Base-by-base conservation (phyloP, 2,113 vertebrate species). In the Recurvirostra avosetta region DNA sequence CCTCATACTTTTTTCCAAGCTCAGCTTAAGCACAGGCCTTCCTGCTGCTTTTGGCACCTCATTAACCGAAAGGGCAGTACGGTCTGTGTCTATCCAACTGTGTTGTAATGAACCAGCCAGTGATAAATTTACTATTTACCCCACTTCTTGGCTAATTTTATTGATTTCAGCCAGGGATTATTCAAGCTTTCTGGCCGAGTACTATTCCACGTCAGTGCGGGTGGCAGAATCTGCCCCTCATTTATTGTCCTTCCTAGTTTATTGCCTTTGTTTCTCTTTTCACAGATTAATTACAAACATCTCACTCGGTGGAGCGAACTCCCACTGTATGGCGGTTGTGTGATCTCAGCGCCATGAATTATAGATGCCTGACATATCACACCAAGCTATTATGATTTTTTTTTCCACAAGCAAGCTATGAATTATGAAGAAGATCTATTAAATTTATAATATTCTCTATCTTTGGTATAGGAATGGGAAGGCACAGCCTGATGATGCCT, bases 361-460 rank as follows among this genome's bases (percentile, higher is more conserved):
- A 97, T 97, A 97, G 87, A 97, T 97, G 94, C 91, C 90, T 96
- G 95, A 97, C 96, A 94, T 97, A 98, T 95, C 96, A 97, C 97
- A 97, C 97, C 92, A 81, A 98, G 96, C 98, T 98, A 98, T 98
- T 97, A 97, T 95, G 97, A 93, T 97, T 93, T 98, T 97, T 95
- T 88, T 92, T 96, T 92, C 89, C 97, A 95, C 95, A 96, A 98
- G 96, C 95, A 96, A 97, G 95, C 93, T 94, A 97, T 94, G 97
- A 97, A 97, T 95, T 96, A 96, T 97, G 91, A 86, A 94, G 73
- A 81, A 85, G 91, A 56, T 40, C 72, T 89, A 92, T 93, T 95
- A 96, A 91, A 96, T 95, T 94, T 92, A 91, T 94, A 97, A 97
- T 95, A 95, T 55, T 85, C 89, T 72, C 91, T 79, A 26, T 61